phyloP scores from a whole-genome alignment of 2,797 vertebrate genomes.

The Melanotaenia nigrans region DNA sequence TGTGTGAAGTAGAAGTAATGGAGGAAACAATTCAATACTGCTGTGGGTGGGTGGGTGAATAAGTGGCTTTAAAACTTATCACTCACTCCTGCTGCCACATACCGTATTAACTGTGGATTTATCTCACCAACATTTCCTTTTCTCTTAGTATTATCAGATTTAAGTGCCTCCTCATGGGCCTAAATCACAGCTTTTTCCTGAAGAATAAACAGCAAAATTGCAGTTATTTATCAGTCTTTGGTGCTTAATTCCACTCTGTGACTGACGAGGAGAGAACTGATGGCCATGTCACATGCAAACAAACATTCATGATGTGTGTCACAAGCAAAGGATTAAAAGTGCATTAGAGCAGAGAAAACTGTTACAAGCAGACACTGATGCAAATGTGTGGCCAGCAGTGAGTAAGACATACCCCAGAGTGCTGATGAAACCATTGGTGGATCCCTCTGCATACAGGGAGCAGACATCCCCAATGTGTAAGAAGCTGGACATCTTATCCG shows the following conservation, averaged over 20 bases:
- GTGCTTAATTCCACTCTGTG: neutral
- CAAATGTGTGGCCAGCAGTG: slow-evolving; percentile 36
- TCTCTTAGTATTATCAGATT: slow-evolving; percentile 19
- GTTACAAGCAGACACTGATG: slow-evolving; percentile 22
- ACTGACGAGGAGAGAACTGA: neutral
- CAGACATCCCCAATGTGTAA: slow-evolving; percentile 98
- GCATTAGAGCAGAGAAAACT: slow-evolving; percentile 9
- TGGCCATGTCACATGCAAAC: neutral
- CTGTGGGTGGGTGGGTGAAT: slow-evolving; percentile 29
- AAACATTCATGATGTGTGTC: neutral
- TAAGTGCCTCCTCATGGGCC: slow-evolving; percentile 29
- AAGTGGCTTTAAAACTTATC: slow-evolving; percentile 14
- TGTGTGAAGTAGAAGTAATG: slow-evolving; percentile 7
- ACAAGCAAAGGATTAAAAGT: neutral
- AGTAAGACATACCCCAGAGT: slow-evolving; percentile 77
- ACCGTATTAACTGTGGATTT: slow-evolving; percentile 23
- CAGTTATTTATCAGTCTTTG: neutral
- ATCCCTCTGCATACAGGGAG: slow-evolving; percentile 97
- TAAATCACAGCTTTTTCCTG: slow-evolving; percentile 31
- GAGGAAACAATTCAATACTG: slow-evolving; percentile 15
- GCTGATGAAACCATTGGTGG: slow-evolving; percentile 98
- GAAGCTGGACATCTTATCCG: slow-evolving; percentile 99
- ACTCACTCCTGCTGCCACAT: slow-evolving; percentile 10
- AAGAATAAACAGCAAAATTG: slow-evolving; percentile 23
- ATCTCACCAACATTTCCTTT: slow-evolving; percentile 30